phyloP scores from a whole-genome alignment of 2,113 vertebrate genomes.

The Cyprichromis sp. region DNA sequence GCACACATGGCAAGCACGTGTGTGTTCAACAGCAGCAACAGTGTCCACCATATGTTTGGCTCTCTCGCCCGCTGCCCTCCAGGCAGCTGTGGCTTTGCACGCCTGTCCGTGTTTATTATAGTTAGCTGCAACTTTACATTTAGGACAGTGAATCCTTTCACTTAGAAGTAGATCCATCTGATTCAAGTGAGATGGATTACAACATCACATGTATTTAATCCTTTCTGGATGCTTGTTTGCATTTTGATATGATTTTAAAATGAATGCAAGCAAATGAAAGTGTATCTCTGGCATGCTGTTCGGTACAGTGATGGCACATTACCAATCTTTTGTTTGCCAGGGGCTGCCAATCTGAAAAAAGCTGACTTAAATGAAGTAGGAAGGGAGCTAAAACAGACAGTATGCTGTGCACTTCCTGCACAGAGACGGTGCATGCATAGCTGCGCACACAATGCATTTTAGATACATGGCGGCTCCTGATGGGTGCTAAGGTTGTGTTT shows the following conservation, averaged over 20 bases:
- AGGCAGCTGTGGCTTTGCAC: constrained; percentile 9
- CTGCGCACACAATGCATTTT: not conserved
- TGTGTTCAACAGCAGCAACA: not conserved
- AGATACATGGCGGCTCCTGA: not conserved
- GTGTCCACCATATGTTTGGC: constrained; percentile 6
- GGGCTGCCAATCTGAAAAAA: not conserved
- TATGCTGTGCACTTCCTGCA: not conserved
- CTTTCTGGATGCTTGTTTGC: not conserved
- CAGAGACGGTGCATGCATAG: not conserved
- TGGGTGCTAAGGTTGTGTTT: not conserved
- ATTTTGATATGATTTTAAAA: not conserved
- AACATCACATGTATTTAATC: not conserved
- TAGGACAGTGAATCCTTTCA: not conserved
- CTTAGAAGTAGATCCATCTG: not conserved
- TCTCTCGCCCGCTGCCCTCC: not conserved
- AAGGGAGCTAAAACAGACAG: not conserved
- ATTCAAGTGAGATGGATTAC: not conserved
- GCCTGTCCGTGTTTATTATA: constrained; percentile 12
- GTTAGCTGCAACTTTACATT: not conserved
- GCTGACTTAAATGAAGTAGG: not conserved
- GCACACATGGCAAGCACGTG: not conserved
- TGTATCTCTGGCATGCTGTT: not conserved
- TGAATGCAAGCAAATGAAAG: not conserved
- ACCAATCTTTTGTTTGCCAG: not conserved
- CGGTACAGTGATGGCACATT: not conserved